Base-by-base conservation (phyloP, 2,113 vertebrate species). In the Tyrannus savana region DNA sequence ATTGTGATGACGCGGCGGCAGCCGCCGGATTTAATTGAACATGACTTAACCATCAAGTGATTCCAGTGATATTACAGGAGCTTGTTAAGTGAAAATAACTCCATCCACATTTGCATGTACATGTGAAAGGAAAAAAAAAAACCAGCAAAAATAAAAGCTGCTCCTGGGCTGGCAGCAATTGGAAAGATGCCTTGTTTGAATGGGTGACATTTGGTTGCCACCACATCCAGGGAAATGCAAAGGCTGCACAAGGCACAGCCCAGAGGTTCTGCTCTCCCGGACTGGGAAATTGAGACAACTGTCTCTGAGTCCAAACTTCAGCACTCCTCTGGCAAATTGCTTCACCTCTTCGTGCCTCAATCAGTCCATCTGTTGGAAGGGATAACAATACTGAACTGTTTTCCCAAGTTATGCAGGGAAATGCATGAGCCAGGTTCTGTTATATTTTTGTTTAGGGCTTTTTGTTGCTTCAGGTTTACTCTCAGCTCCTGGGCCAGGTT, bases 1-100 rank as follows among this genome's bases (percentile, higher is more conserved):
- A 87, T 85, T 85, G 76, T 76, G 93, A 94, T 93, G 90, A 92
- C 18, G 56, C 0, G 6, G 95, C 33, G 15, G 90, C 75, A 80
- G 87, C 88, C 33, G 90, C 79, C 94, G 90, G 93, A 67, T 96
- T 96, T 97, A 95, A 96, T 97, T 97, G 93, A 90, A 91, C 93
- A 87, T 93, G 96, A 94, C 62, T 95, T 92, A 96, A 94, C 46
- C 50, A 49, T 69, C 69, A 41, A 90, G 92, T 0, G 4, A 96
- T 96, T 92, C 50, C 86, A 93, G 30, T 47, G 76, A 92, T 96
- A 90, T 60, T 89, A 93, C 52, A 50, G 66, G 83, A 90, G 76
- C 76, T 89, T 69, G 83, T 84, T 90, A 93, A 89, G 75, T 18
- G 76, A 94, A 96, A 96, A 94, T 78, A 96, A 88, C 3, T 1